These are phyloP conservation scores for Mycogona germanica DNA, from an alignment of 2,888 invertebrate genomes.

Conservation along the genomic window DNA sequence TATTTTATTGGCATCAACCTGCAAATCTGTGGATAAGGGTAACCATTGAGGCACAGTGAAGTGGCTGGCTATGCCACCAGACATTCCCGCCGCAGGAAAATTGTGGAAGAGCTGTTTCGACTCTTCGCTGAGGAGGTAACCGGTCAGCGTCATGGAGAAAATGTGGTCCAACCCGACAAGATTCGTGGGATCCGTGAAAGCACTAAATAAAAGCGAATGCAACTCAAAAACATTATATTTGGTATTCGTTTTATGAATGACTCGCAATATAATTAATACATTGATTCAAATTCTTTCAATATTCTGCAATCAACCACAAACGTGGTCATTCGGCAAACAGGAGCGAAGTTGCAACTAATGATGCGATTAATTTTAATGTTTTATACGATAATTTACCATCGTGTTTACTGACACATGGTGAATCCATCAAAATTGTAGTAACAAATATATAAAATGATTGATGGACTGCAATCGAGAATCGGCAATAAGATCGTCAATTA, in stretches of 20 bases:
- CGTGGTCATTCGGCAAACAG: background rate
- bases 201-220: slow-evolving; percentile 36
- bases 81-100: too few species aligned
- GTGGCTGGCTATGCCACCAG: slow-evolving; percentile 24
- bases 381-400: too few species aligned
- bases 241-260: too few species aligned
- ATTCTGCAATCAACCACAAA: too few species aligned
- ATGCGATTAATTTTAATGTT: too few species aligned
- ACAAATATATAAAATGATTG: too few species aligned
- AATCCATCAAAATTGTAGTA: too few species aligned
- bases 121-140: slow-evolving; percentile 13
- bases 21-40: slow-evolving; percentile 29
- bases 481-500: too few species aligned
- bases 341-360: background rate
- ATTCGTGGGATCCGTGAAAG: slow-evolving; percentile 43
- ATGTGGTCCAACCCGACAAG: slow-evolving; percentile 50
- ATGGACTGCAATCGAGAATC: too few species aligned
- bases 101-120: slow-evolving; percentile 20
- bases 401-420: too few species aligned
- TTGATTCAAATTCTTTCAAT: too few species aligned
- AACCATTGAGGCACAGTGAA: slow-evolving; percentile 26
- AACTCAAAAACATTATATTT: background rate
- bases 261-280: too few species aligned
- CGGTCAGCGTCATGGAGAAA: slow-evolving; percentile 35
- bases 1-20: slow-evolving; percentile 21